Conservation (phyloP, 1,140 invertebrate genomes). For the Archivesica marissinica region DNA sequence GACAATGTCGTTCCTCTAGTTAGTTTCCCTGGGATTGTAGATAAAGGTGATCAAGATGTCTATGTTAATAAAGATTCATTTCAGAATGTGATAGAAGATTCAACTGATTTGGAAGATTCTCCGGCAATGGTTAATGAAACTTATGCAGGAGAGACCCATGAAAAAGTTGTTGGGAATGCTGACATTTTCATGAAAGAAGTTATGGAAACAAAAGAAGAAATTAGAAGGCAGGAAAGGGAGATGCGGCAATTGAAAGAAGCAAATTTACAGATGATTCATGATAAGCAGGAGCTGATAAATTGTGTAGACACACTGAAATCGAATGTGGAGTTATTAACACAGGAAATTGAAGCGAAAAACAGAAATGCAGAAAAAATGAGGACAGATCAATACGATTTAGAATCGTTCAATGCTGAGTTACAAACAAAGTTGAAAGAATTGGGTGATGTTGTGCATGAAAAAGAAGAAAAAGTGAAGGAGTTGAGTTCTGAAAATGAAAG, state of each 20-base stretch:
- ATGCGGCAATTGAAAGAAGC: neutral
- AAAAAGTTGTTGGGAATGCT: neutral
- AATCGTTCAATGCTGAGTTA: neutral
- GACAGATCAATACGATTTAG: constrained; percentile 2
- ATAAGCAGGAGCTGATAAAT: neutral
- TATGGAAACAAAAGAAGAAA: neutral
- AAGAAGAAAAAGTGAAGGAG: neutral
- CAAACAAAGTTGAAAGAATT: neutral
- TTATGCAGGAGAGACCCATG: neutral
- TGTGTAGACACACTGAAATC: neutral
- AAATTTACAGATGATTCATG: neutral
- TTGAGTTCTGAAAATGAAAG: constrained; percentile 39
- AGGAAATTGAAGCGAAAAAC: neutral
- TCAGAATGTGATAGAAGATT: constrained; percentile 9
- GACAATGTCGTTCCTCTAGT: constrained; percentile 18
- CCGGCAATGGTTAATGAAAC: constrained; percentile 19
- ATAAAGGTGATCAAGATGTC: constrained; percentile 45
- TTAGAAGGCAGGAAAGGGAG: neutral
- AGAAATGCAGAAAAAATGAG: neutral
- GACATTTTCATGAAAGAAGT: neutral
- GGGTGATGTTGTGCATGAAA: neutral
- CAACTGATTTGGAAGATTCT: neutral
- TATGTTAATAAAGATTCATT: constrained; percentile 38
- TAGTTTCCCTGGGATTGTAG: constrained; percentile 32
- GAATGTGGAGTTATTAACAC: neutral